These are phyloP conservation scores for Exephanes ischioxanthus DNA, from an alignment of 2,888 invertebrate genomes.

Conservation along the genomic window DNA sequence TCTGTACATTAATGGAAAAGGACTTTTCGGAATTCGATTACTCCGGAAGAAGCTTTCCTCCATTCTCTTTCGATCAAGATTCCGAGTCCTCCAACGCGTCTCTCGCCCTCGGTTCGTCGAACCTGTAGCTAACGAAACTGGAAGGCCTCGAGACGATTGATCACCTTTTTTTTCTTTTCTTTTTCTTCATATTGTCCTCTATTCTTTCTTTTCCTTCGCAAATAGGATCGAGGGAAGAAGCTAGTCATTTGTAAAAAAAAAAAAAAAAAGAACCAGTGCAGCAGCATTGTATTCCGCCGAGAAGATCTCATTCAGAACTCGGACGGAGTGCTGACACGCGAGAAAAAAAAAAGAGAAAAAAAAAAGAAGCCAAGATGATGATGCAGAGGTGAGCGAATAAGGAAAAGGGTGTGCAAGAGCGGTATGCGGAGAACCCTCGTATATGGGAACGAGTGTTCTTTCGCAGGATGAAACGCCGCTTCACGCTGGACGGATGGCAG, in stretches of 20 bases:
- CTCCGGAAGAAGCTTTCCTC: conserved; percentile 21
- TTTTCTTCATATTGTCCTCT: neutral
- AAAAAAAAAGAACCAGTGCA: neutral
- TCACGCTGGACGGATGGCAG: neutral
- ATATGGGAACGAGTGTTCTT: neutral
- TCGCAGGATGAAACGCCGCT: conserved; percentile 4
- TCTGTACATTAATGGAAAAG: conserved; percentile 44
- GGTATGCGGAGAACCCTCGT: conserved; percentile 1
- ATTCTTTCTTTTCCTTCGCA: neutral
- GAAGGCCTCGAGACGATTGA: conserved; percentile 24
- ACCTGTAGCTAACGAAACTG: conserved; percentile 6
- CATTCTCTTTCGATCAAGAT: conserved; percentile 20
- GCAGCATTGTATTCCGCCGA: neutral
- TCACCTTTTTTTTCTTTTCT: conserved; percentile 5
- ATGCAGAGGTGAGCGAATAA: neutral
- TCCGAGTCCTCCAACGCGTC: conserved; percentile 24
- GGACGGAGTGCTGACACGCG: conserved; percentile 9
- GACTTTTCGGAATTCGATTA: conserved; percentile 45
- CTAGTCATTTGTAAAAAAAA: conserved; percentile 17
- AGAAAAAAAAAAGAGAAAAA: neutral
- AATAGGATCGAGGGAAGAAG: neutral
- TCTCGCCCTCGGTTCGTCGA: conserved; percentile 8
- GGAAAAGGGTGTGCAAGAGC: neutral
- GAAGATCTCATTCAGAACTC: neutral
- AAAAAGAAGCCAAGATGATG: conserved; percentile 1